Conservation (phyloP, 2,113 vertebrate genomes). For the Perca schrenkii region DNA sequence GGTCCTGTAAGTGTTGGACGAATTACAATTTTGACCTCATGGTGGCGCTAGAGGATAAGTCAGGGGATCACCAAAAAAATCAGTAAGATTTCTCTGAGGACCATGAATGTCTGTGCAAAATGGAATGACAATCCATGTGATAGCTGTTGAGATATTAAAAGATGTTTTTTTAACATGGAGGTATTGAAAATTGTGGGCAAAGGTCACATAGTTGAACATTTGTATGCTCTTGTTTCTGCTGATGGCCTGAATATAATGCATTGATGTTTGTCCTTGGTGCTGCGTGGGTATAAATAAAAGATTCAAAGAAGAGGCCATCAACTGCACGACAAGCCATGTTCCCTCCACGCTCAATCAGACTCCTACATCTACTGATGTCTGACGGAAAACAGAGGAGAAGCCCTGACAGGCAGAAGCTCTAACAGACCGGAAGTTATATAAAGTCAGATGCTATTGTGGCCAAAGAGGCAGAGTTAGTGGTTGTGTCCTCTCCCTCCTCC, state of each 20-base stretch:
- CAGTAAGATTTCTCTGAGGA: not conserved
- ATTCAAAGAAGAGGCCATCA: conserved; percentile 24
- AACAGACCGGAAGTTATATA: not conserved
- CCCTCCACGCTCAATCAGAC: conserved; percentile 29
- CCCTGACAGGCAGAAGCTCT: not conserved
- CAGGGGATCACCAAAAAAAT: not conserved
- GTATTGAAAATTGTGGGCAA: not conserved
- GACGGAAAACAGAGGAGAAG: not conserved
- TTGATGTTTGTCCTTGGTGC: conserved; percentile 45
- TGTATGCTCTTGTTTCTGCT: conserved; percentile 2
- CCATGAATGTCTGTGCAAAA: too few relatives aligned
- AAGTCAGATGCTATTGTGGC: not conserved
- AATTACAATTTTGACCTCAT: not conserved
- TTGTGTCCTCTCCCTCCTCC: not conserved
- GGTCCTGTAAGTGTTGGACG: not conserved
- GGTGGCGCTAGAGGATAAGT: not conserved
- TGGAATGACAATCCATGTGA: not conserved
- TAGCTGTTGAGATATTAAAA: not conserved
- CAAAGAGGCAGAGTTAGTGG: not conserved
- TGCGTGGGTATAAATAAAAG: conserved; percentile 51
- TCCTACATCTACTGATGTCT: conserved; percentile 13
- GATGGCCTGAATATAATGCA: not conserved
- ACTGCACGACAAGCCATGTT: conserved; percentile 49
- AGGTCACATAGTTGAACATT: not conserved
- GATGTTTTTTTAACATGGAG: conserved; percentile 2